Base-by-base conservation (phyloP, 2,797 vertebrate species). In the Nasua narica region DNA sequence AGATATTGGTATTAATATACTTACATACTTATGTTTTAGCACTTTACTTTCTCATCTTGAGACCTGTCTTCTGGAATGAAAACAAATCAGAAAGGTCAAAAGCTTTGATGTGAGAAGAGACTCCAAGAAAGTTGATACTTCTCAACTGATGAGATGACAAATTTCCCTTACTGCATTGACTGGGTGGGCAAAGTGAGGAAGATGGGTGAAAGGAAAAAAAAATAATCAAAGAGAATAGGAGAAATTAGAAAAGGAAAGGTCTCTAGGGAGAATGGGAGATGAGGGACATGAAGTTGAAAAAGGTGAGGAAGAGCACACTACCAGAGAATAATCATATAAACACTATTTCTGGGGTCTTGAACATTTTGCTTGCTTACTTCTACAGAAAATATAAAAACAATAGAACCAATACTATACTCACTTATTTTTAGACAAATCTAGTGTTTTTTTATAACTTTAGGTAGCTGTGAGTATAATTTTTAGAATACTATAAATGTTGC, bases 241-340 rank as follows among this genome's bases (percentile, higher is more conserved):
- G 56, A 90, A 90, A 82, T 72, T 35, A 93, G 60, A 78, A 90
- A 94, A 88, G 43, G 19, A 81, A 95, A 21, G 56, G 8, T 91
- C 18, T 89, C 16, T 90, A 13, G 48, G 23, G 12, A 72, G 15
- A 23, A 19, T 69, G 23, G 11, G 19, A 82, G 46, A 21, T 88
- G 70, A 88, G 19, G n/a, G 4, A 79, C n/a, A n/a, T 48, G 25
- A 77, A 74, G 16, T 40, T 74, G n/a, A 40, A 90, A 79, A 85
- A 13, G 79, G 35, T 65, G 16, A 56, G 74, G 27, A 92, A 27
- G 27, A 83, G 7, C 43, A 60, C 3, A 48, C 7, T 7, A n/a
- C 4, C 5, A 40, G 43, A 37, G 11, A 60, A 16, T 21, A 91
- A 72, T 62, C 54, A 32, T 3, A 19, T 52, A 67, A 84, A 56